A percentile compares a stretch with the other conserved stretches of the same genome.
These are phyloP conservation scores for Porites australiensis DNA, from an alignment of 64 coral and sea anemone species.

Conservation along the genomic window DNA sequence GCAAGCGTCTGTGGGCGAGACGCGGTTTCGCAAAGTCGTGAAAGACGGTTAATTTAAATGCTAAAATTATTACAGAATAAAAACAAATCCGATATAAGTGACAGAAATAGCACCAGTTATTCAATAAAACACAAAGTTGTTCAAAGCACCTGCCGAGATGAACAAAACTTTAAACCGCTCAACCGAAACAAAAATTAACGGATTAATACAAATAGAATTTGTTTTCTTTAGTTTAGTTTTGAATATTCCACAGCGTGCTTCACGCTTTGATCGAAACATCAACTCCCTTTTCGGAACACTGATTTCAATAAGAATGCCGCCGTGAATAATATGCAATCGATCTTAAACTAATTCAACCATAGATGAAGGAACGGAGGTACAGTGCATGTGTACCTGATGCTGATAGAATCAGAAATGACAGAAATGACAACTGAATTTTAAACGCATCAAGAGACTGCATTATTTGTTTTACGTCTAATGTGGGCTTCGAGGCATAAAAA, in stretches of 20 bases:
- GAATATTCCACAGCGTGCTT: background rate
- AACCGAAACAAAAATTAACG: background rate
- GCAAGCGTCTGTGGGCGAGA: background rate
- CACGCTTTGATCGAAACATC: background rate
- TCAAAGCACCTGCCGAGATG: background rate
- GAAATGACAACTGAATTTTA: background rate
- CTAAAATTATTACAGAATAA: background rate
- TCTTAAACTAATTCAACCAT: background rate
- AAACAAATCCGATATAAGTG: background rate
- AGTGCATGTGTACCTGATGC: too few species aligned
- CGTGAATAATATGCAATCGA: background rate
- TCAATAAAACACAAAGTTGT: background rate
- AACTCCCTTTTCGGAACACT: background rate
- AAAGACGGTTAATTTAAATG: background rate
- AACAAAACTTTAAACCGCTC: background rate
- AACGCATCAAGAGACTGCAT: background rate
- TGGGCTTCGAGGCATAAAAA: background rate
- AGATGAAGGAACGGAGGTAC: too few species aligned
- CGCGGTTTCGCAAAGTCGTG: background rate
- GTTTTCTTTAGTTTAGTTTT: background rate
- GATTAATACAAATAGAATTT: background rate
- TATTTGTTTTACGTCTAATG: background rate
- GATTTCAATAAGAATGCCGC: slow-evolving; percentile 18
- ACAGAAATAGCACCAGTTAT: background rate
- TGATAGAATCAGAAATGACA: too few species aligned